Evolutionary conservation across 2,113 vertebrate genomes (phyloP).

Genomic region (Sinocyclocheilus rhinocerous): DNA sequence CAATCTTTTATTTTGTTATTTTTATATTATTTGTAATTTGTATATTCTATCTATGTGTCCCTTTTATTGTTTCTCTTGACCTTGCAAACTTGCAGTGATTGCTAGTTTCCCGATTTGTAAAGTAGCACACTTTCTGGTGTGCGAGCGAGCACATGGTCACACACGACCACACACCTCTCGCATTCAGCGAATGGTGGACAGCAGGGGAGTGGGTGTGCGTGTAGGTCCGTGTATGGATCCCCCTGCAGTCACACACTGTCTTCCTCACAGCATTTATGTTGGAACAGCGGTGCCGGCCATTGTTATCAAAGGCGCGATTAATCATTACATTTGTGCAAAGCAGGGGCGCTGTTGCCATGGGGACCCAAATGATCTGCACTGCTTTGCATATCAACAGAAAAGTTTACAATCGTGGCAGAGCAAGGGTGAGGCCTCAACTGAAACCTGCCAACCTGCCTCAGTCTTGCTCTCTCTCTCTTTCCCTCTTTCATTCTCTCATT

Average conservation of each 20-base stretch:
- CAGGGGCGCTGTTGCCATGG: slow-evolving; percentile 67
- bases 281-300: slow-evolving; percentile 62
- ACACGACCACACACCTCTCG: slow-evolving; percentile 36
- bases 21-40: neutral
- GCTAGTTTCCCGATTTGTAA: neutral
- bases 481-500: slow-evolving; percentile 38
- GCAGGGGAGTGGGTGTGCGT: slow-evolving; percentile 38
- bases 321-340: slow-evolving; percentile 74
- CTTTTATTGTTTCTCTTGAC: neutral
- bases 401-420: slow-evolving; percentile 64
- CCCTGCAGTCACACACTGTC: slow-evolving; percentile 39
- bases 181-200: slow-evolving; percentile 36
- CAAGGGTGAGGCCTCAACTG: slow-evolving; percentile 49
- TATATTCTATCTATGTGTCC: neutral
- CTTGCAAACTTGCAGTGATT: neutral
- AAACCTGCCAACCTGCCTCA: slow-evolving; percentile 48
- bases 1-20: too few species aligned
- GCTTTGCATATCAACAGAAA: slow-evolving; percentile 76
- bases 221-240: slow-evolving; percentile 30
- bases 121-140: slow-evolving; percentile 4
- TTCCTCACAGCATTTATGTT: slow-evolving; percentile 56
- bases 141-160: slow-evolving; percentile 1
- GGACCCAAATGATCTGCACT: slow-evolving; percentile 67
- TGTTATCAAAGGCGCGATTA: slow-evolving; percentile 71
- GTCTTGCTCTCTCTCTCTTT: slow-evolving; percentile 25